Base-by-base conservation (phyloP, 2,888 invertebrate genomes). In the Acanthosepion esculentum region DNA sequence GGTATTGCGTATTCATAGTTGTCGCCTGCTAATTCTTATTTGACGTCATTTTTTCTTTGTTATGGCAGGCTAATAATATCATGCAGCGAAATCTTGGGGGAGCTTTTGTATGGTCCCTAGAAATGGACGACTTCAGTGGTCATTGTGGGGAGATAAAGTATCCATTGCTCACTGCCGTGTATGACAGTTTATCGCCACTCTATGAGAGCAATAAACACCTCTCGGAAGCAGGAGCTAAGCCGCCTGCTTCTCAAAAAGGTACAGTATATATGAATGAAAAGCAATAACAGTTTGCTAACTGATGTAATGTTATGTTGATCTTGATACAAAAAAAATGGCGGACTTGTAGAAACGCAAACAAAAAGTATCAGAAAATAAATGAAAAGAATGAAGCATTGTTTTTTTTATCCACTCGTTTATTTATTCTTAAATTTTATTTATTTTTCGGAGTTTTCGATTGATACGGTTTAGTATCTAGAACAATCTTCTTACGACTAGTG, bases 81-180 rank as follows among this genome's bases (percentile, higher is more conserved):
- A 55, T 95, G 29, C 94, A 96, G 48, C 94, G 95, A 94, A 95
- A 95, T 48, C 94, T 96, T 29, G 99, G 99, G 91, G 99, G 99
- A 48, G 99, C 99, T 95, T 99, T 99, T 99, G 98, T 99, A 94
- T 99, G 99, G 99, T 99, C 99, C 0, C 98, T 99, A 53, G 99
- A 99, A 97, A 98, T 99, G 99, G 99, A 99, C 97, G 99, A 99
- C 97, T 99, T 99, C 98, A 98, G 98, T 95, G 99, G 99, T 23
- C 97, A 96, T 95, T 99, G 99, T 96, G 99, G 99, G 23, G 98
- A 98, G 94, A 99, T 99, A 92, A 99, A 99, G 97, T 99, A 98
- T 97, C 99, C 99, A 0, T 98, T 99, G 93, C 98, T 99, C 95
- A 98, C 98, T 94, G 98, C 99, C 0, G 98, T 99, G 98, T 98